phyloP scores from a whole-genome alignment of 1,140 invertebrate species.

The Ceratina calcarata region DNA sequence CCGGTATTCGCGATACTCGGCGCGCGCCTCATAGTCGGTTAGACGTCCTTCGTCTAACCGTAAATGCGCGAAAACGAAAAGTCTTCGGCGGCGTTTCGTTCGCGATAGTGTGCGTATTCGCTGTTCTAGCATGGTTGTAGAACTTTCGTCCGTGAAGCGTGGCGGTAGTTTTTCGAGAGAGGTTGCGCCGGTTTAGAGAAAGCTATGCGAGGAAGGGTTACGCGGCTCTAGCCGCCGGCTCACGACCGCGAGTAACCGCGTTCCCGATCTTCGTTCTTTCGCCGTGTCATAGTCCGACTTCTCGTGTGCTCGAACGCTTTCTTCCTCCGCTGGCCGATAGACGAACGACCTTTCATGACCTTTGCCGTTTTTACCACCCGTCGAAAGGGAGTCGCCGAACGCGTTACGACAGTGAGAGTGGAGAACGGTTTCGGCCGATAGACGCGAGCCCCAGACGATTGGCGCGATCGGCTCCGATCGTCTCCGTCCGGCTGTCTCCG shows the following conservation, averaged over 20 bases:
- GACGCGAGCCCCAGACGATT: constrained; percentile 31
- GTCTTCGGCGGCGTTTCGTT: constrained; percentile 3
- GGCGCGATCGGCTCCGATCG: constrained; percentile 52
- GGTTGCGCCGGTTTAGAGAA: constrained; percentile 19
- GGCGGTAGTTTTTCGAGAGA: constrained; percentile 1
- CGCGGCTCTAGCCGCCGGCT: constrained; percentile 4
- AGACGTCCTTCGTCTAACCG: constrained; percentile 47
- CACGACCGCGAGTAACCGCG: constrained; percentile 9
- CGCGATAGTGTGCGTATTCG: constrained; percentile 2
- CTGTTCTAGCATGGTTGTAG: constrained; percentile 54
- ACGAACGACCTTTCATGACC: constrained; percentile 56
- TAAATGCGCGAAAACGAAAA: constrained; percentile 46
- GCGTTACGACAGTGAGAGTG: constrained; percentile 30
- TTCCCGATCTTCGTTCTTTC: not conserved
- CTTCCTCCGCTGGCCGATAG: not conserved
- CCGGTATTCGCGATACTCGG: constrained; percentile 23
- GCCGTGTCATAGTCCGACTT: not conserved
- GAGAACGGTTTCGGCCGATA: not conserved
- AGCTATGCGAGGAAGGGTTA: constrained; percentile 16
- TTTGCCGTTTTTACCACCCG: constrained; percentile 41
- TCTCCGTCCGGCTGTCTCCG: constrained; percentile 45
- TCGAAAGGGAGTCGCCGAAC: not conserved
- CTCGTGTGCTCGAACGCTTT: too few relatives aligned
- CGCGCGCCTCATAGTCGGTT: constrained; percentile 35
- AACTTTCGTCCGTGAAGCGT: constrained; percentile 57